These are phyloP conservation scores for Enteromius argenteus DNA, from an alignment of 2,797 vertebrate genomes.

Conservation along the genomic window DNA sequence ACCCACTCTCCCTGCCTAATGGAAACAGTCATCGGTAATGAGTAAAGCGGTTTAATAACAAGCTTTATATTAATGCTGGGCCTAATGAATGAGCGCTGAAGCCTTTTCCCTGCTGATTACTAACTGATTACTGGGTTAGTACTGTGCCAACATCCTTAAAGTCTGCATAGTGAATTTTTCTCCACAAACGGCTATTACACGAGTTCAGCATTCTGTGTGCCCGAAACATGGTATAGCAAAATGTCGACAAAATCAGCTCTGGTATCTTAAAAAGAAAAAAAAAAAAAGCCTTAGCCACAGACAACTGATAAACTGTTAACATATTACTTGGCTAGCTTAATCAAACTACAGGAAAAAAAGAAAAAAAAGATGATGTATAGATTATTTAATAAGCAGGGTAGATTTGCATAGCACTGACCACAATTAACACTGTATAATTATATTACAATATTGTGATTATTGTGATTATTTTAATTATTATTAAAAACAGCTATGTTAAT, in stretches of 20 bases:
- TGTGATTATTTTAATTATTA: too few relatives aligned
- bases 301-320: not conserved
- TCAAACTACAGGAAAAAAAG: not conserved
- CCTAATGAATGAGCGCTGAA: conserved; percentile 40
- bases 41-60: conserved; percentile 49
- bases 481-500: not conserved
- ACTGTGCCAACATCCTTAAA: conserved; percentile 23
- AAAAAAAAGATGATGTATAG: not conserved
- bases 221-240: not conserved
- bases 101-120: conserved; percentile 24
- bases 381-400: not conserved
- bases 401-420: not conserved
- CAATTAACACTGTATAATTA: not conserved
- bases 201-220: not conserved
- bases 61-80: conserved; percentile 43
- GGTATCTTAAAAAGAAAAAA: not conserved
- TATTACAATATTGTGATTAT: too few relatives aligned
- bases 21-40: conserved; percentile 40
- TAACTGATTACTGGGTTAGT: conserved; percentile 53
- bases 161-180: not conserved
- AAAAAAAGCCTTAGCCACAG: not conserved
- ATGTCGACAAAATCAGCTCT: not conserved
- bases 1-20: conserved; percentile 45
- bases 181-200: conserved; percentile 2
- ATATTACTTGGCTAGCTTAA: not conserved